Percentiles rank a stretch among this genome's conserved stretches.
Conservation (phyloP, 2,888 invertebrate species). For the Brenthis daphne region DNA sequence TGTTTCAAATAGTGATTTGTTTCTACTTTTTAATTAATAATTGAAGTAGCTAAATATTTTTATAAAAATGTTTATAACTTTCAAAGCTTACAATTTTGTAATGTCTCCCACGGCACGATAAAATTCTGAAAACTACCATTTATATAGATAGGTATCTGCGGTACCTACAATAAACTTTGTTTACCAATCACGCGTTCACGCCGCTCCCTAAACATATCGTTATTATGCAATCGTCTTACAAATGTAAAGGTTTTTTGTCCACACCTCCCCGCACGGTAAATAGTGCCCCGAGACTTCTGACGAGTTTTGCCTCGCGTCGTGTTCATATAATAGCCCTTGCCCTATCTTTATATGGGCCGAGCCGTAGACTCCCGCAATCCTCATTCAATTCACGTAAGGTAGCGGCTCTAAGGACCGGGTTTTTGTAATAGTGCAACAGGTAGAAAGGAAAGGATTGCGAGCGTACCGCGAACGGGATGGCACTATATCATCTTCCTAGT, state of each 20-base stretch:
- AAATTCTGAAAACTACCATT: slow-evolving; percentile 3
- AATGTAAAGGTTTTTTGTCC: slow-evolving; percentile 63
- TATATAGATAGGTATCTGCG: slow-evolving; percentile 42
- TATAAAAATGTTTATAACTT: no score
- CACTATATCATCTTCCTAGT: slow-evolving; percentile 52
- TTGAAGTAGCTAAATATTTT: background rate
- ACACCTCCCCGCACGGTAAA: slow-evolving; percentile 68
- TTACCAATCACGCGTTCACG: slow-evolving; percentile 63
- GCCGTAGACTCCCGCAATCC: slow-evolving; percentile 78
- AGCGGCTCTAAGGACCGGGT: slow-evolving; percentile 82
- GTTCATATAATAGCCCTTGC: slow-evolving; percentile 75
- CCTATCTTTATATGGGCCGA: slow-evolving; percentile 81
- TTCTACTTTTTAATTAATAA: background rate
- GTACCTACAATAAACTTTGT: slow-evolving; percentile 45
- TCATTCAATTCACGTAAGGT: slow-evolving; percentile 82
- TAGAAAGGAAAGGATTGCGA: slow-evolving; percentile 82
- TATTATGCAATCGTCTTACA: slow-evolving; percentile 75
- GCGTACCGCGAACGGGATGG: slow-evolving; percentile 61
- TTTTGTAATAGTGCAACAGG: slow-evolving; percentile 82
- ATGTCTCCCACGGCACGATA: no score
- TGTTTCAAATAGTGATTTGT: background rate
- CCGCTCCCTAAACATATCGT: slow-evolving; percentile 64
- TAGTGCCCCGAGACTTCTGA: slow-evolving; percentile 63
- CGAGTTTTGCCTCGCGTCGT: slow-evolving; percentile 55
- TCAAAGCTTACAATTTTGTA: no score